These are phyloP conservation scores for Cladopsammia gracilis DNA, from an alignment of 64 coral and sea anemone species.

Conservation along the genomic window DNA sequence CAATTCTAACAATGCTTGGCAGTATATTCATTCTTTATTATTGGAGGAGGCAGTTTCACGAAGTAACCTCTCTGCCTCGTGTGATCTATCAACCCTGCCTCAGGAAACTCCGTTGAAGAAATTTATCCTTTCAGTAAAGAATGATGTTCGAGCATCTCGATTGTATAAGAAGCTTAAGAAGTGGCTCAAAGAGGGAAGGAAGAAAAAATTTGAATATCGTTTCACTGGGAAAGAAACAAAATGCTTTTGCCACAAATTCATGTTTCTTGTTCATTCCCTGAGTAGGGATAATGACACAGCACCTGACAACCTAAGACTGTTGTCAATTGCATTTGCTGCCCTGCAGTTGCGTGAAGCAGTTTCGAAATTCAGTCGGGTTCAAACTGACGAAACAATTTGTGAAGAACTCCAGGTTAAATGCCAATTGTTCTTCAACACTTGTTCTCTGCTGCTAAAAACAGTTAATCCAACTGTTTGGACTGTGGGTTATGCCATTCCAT, in stretches of 20 bases:
- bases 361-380: slow-evolving; percentile 40
- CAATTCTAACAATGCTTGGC: slow-evolving; percentile 69
- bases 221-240: slow-evolving; percentile 47
- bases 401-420: slow-evolving; percentile 22
- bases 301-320: slow-evolving; percentile 14
- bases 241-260: slow-evolving; percentile 54
- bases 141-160: slow-evolving; percentile 32
- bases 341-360: slow-evolving; percentile 37
- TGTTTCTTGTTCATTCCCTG: slow-evolving; percentile 53
- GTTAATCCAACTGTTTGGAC: slow-evolving; percentile 76
- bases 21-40: slow-evolving; percentile 14
- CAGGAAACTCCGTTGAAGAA: slow-evolving; percentile 33
- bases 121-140: slow-evolving; percentile 31
- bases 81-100: slow-evolving; percentile 15
- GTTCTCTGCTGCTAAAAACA: slow-evolving; percentile 30
- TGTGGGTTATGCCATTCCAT: slow-evolving; percentile 67
- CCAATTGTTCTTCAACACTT: slow-evolving; percentile 35
- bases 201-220: slow-evolving; percentile 54
- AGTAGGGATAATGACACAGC: slow-evolving; percentile 12
- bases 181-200: slow-evolving; percentile 40
- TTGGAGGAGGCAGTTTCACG: slow-evolving; percentile 52
- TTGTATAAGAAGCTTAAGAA: slow-evolving; percentile 39
- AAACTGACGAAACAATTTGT: background rate
- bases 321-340: slow-evolving; percentile 40
- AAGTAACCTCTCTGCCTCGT: background rate